Conservation (phyloP, 2,888 invertebrate genomes). For the Onchidella celtica region DNA sequence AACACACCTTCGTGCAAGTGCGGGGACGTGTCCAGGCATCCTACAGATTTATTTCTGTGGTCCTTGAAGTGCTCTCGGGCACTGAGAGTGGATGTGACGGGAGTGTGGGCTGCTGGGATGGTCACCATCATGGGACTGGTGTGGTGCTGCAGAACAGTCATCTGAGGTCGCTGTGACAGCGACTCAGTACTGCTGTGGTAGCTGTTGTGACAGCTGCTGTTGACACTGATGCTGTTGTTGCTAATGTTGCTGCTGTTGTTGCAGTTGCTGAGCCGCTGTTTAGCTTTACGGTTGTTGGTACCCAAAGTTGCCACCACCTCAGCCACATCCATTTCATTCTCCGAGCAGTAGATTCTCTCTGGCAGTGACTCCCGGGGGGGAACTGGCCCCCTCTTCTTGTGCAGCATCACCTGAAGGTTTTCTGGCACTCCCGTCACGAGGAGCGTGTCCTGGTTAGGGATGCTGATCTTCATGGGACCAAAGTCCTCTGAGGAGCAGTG, state of each 20-base stretch:
- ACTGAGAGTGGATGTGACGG: conserved; percentile 4
- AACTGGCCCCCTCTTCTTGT: conserved; percentile 56
- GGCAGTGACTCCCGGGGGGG: conserved; percentile 49
- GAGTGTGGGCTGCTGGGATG: conserved; percentile 47
- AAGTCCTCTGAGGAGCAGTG: conserved; percentile 64
- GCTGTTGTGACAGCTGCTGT: neutral
- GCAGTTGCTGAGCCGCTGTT: conserved; percentile 19
- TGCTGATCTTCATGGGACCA: conserved; percentile 66
- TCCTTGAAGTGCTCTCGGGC: conserved; percentile 49
- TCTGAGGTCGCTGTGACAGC: conserved; percentile 4
- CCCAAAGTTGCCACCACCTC: conserved; percentile 57
- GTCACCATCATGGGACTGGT: conserved; percentile 40
- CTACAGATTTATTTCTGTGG: conserved; percentile 45
- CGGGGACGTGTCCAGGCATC: conserved; percentile 39
- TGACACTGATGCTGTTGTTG: conserved; percentile 15
- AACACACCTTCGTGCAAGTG: neutral
- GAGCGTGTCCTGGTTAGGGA: conserved; percentile 68
- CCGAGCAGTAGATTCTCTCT: conserved; percentile 60
- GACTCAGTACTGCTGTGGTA: conserved; percentile 22
- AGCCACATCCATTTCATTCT: conserved; percentile 64
- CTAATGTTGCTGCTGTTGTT: neutral
- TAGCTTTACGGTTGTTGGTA: conserved; percentile 40
- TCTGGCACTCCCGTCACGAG: conserved; percentile 67
- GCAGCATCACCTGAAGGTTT: conserved; percentile 67
- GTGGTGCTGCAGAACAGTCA: conserved; percentile 30